Evolutionary conservation across 1,140 invertebrate genomes (phyloP).

Genomic region (Halictus rubicundus): DNA sequence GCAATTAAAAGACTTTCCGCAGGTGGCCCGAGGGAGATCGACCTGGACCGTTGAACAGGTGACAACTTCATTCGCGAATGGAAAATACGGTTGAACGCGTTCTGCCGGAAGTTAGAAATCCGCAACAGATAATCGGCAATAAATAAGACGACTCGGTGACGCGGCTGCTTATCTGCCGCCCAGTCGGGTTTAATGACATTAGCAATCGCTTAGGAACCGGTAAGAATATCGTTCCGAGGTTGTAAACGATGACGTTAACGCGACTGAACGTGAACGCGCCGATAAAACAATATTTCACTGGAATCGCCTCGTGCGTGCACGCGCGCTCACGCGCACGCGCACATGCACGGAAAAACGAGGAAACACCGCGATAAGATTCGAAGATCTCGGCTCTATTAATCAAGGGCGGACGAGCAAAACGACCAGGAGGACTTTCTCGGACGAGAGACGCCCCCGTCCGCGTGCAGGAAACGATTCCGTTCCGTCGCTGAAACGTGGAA

Average conservation of each 20-base stretch:
- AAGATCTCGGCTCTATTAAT: slow-evolving; percentile 7
- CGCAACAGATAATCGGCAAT: slow-evolving; percentile 19
- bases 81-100: not conserved
- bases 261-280: not conserved
- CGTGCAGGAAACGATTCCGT: slow-evolving; percentile 59
- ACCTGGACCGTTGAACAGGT: slow-evolving; percentile 3
- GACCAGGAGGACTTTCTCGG: not conserved
- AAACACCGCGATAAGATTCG: not conserved
- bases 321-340: too few relatives aligned
- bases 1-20: slow-evolving; percentile 16
- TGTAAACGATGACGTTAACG: not conserved
- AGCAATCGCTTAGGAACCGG: slow-evolving; percentile 14
- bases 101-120: not conserved
- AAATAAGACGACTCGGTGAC: slow-evolving; percentile 25
- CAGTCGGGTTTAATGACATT: slow-evolving; percentile 27
- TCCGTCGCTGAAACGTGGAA: slow-evolving; percentile 57
- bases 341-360: not conserved
- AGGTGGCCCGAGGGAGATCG: not conserved
- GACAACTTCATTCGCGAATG: slow-evolving; percentile 24
- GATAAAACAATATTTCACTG: not conserved
- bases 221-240: not conserved
- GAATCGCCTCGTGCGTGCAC: too few relatives aligned
- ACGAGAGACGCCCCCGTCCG: slow-evolving; percentile 47
- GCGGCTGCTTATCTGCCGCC: slow-evolving; percentile 10
- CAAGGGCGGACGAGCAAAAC: not conserved